Base-by-base conservation (phyloP, 1,140 invertebrate genomes). In the Halesus radiatus region DNA sequence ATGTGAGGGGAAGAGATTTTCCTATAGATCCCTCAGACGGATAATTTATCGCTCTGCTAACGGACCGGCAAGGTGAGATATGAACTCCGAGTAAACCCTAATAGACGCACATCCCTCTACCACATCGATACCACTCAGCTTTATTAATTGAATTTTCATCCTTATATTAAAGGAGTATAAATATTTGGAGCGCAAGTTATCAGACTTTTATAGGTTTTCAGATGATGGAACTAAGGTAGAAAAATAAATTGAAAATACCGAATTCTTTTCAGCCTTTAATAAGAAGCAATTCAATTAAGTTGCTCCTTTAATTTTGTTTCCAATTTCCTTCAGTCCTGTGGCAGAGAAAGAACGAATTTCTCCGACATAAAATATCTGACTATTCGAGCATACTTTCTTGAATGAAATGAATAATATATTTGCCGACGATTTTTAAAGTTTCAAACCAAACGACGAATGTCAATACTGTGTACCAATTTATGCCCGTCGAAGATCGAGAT, bases 381-480 rank as follows among this genome's bases (percentile, higher is more conserved):
- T 70, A 45, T 70, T 70, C 29, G 3, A 23, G 4, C 29, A 50
- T n/a, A 70, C 22, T 70, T 66, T 70, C 20, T 10, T 70, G 37
- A n/a, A 20, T 23, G 29, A 26, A 29, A 45, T 70, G 32, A 50
- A 70, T 68, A 68, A 45, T 70, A 70, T 45, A 37, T 45, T 18
- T 70, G n/a, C 37, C 37, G 18, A 20, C 4, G 18, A 52, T 37
- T 15, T 26, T 64, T 64, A 13, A 64, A 64, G 62, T 64, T 64
- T 64, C 22, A 13, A 64, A 26, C 7, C 37, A 18, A 20, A 50
- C 64, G 66, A 20, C 66, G 66, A 70, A 70, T 70, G 52, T 70
- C 66, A 70, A 70, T 70, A 70, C 32, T 70, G 66, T 70, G 32
- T 10, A 70, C 66, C 66, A 70, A 70, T 70, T 70, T 70, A 70